Base-by-base conservation (phyloP, 2,797 vertebrate species). In the Prunella strophiata region DNA sequence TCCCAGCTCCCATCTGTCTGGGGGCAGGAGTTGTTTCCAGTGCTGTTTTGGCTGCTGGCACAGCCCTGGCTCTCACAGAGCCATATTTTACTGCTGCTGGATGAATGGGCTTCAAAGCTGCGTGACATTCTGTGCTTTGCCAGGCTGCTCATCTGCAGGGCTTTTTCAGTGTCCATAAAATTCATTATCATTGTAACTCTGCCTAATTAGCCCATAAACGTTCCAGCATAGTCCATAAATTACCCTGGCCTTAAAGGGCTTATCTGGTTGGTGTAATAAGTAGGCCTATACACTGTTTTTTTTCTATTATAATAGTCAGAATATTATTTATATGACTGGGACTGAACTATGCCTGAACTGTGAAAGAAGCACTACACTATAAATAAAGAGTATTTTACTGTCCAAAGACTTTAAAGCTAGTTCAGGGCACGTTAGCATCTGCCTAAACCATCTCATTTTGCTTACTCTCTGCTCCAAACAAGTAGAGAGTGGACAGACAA, bases 291-390 rank as follows among this genome's bases (percentile, higher is more conserved):
- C 21, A 19, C 55, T 83, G n/a, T 0, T 17, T 58, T 89, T 88
- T 74, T 61, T 26, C 76, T 83, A 4, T 91, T 95, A 57, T 26
- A 82, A 76, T 66, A 93, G 78, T 83, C 82, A 85, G 62, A 48
- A 26, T 81, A 63, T 91, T 96, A 94, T 94, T 96, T 97, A 93
- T 94, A 95, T 58, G 71, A 47, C 55, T 65, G 67, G 26, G 67
- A 67, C 40, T 97, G 96, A 97, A 96, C 95, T 96, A 50, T 73
- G 87, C 38, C 92, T 96, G 94, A 97, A 96, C 95, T 86, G 57
- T 71, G 85, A 91, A 92, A 92, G 88, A 84, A 88, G 62, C 47
- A 16, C 76, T 76, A 29, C 38, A 18, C 55, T 85, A 63, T 90
- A 95, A 92, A 92, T 96, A 88, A 88, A 88, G 54, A 71, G 5